phyloP scores from a whole-genome alignment of 2,888 invertebrate species.

The Automeris io region DNA sequence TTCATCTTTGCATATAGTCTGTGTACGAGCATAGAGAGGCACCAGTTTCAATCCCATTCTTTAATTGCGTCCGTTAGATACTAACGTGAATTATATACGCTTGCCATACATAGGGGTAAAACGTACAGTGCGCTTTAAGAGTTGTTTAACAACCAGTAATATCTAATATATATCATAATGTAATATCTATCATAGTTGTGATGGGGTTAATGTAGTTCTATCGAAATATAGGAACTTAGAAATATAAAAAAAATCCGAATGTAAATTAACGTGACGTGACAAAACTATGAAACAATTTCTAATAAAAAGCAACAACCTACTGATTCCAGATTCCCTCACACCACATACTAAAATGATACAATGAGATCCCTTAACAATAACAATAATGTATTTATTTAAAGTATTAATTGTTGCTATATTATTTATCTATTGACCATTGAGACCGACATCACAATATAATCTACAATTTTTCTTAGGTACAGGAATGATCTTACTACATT shows the following conservation, averaged over 20 bases:
- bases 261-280: slow-evolving; percentile 18
- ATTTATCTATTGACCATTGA: slow-evolving; percentile 70
- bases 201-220: background rate
- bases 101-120: slow-evolving; percentile 6
- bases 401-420: slow-evolving; percentile 73
- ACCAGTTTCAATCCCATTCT: too few species aligned
- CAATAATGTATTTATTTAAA: slow-evolving; percentile 70
- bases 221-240: slow-evolving; percentile 11
- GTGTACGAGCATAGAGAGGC: too few species aligned
- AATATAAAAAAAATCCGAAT: slow-evolving; percentile 14
- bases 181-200: too few species aligned
- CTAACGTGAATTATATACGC: slow-evolving; percentile 1
- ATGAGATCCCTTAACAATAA: slow-evolving; percentile 77
- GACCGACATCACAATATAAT: slow-evolving; percentile 74
- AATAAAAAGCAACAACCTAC: slow-evolving; percentile 54
- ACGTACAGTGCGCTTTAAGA: slow-evolving; percentile 14
- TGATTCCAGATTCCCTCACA: slow-evolving; percentile 65
- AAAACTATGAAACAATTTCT: slow-evolving; percentile 32
- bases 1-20: too few species aligned
- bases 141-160: slow-evolving; percentile 43
- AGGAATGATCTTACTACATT: slow-evolving; percentile 69
- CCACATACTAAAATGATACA: slow-evolving; percentile 60
- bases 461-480: slow-evolving; percentile 74
- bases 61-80: slow-evolving; percentile 1
- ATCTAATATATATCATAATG: slow-evolving; percentile 21